Conservation (phyloP, 1,140 invertebrate species). For the Zophobas atratus region DNA sequence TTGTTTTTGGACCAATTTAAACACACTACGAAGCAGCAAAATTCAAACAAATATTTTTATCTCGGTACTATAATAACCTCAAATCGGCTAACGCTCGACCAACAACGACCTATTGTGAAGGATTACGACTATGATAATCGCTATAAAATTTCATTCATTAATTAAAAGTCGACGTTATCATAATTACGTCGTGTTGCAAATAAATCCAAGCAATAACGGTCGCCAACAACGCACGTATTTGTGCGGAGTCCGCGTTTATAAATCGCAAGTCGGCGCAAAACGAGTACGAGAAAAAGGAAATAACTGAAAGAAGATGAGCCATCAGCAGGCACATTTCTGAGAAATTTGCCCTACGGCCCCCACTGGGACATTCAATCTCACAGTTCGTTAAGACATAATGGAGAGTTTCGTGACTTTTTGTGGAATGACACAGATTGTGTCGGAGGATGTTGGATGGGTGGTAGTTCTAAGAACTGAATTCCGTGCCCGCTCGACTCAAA, state of each 20-base stretch:
- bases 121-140: neutral
- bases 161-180: slow-evolving; percentile 14
- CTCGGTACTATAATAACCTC: no score
- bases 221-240: neutral
- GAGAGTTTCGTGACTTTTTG: neutral
- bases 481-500: no score
- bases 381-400: slow-evolving; percentile 17
- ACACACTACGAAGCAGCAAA: no score
- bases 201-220: neutral
- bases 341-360: slow-evolving; percentile 2
- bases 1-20: no score
- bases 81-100: neutral
- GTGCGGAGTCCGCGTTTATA: neutral
- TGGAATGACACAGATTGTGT: no score
- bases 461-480: no score
- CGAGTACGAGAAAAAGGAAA: neutral
- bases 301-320: neutral
- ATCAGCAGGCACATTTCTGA: slow-evolving; percentile 4
- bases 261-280: neutral
- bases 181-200: neutral
- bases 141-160: slow-evolving; percentile 22
- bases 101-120: slow-evolving; percentile 7
- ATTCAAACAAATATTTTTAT: no score
- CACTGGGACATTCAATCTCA: slow-evolving; percentile 4
- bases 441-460: no score